These are phyloP conservation scores for Emydocephalus ijimae DNA, from an alignment of 2,113 vertebrate species.

Conservation along the genomic window DNA sequence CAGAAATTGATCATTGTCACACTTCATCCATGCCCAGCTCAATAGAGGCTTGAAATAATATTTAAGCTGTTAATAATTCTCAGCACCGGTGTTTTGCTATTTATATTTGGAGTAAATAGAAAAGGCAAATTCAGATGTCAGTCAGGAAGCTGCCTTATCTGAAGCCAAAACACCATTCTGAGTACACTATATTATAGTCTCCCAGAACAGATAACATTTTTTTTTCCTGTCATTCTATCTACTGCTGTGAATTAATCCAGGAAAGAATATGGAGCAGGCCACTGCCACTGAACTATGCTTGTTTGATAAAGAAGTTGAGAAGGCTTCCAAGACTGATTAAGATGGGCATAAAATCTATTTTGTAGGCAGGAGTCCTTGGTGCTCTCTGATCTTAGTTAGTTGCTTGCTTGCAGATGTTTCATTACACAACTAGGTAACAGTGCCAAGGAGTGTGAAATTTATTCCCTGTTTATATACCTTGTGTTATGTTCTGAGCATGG, in stretches of 20 bases:
- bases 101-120: not conserved
- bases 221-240: not conserved
- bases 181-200: not conserved
- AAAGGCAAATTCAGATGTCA: not conserved
- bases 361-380: not conserved
- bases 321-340: not conserved
- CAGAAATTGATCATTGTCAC: conserved; percentile 27
- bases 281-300: not conserved
- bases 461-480: not conserved
- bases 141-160: not conserved
- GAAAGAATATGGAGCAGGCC: not conserved
- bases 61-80: conserved; percentile 33
- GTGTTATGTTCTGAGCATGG: no score
- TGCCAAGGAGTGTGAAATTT: not conserved
- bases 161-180: not conserved
- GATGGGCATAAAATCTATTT: not conserved
- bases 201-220: not conserved
- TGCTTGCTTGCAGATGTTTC: not conserved
- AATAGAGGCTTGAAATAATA: conserved; percentile 35
- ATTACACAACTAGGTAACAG: not conserved
- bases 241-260: not conserved
- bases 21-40: conserved; percentile 27
- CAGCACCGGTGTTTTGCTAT: conserved; percentile 16
- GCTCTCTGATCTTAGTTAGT: not conserved
- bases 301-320: not conserved